phyloP scores from a whole-genome alignment of 1,140 invertebrate species.

The Drosophila melanogaster region DNA sequence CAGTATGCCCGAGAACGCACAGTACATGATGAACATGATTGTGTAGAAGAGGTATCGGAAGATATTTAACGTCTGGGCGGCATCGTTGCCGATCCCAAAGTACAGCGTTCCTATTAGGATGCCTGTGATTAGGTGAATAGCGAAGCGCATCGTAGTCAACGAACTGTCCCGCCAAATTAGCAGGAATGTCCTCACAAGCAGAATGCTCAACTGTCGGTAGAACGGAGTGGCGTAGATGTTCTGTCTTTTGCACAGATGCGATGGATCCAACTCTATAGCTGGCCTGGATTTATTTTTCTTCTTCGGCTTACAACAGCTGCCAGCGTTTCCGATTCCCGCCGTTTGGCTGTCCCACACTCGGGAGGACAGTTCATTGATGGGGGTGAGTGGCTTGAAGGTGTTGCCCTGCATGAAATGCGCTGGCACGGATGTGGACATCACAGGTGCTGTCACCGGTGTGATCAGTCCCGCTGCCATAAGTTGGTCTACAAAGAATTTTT shows the following conservation, averaged over 20 bases:
- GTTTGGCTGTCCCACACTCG: slow-evolving; percentile 62
- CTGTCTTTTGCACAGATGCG: slow-evolving; percentile 72
- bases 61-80: slow-evolving; percentile 90
- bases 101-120: slow-evolving; percentile 92
- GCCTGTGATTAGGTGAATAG: slow-evolving; percentile 91
- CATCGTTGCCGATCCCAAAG: slow-evolving; percentile 92
- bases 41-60: slow-evolving; percentile 92
- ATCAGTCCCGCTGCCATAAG: slow-evolving; percentile 83
- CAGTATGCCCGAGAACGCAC: slow-evolving; percentile 93
- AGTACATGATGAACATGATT: slow-evolving; percentile 94
- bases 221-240: slow-evolving; percentile 87
- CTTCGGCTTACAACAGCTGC: slow-evolving; percentile 64
- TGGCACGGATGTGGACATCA: slow-evolving; percentile 38
- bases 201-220: slow-evolving; percentile 88
- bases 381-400: slow-evolving; percentile 65
- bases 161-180: slow-evolving; percentile 85
- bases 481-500: slow-evolving; percentile 50
- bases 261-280: slow-evolving; percentile 68
- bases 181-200: slow-evolving; percentile 88
- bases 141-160: slow-evolving; percentile 90
- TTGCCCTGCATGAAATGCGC: slow-evolving; percentile 14
- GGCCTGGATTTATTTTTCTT: slow-evolving; percentile 65
- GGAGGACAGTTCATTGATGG: slow-evolving; percentile 71
- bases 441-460: slow-evolving; percentile 85
- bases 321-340: slow-evolving; percentile 31